Conservation (phyloP, 2,113 vertebrate species). For the Nothobranchius furzeri region DNA sequence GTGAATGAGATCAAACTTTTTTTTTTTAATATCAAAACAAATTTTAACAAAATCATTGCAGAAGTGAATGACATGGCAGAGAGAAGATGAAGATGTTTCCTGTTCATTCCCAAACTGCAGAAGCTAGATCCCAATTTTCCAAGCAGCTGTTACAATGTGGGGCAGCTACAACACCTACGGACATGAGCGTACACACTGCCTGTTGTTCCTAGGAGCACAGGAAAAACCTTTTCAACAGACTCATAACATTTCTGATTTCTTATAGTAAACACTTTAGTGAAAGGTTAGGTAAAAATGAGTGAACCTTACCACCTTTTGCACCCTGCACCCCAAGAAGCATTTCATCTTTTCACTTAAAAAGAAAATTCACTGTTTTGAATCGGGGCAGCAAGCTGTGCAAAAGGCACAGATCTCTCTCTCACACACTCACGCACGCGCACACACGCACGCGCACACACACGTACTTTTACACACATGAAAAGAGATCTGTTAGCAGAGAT, state of each 20-base stretch:
- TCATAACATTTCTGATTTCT: background rate
- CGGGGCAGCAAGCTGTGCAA: slow-evolving; percentile 51
- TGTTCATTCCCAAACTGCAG: slow-evolving; percentile 58
- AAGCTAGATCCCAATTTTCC: slow-evolving; percentile 50
- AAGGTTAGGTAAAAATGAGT: slow-evolving; percentile 9
- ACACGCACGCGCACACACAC: background rate
- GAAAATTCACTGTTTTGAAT: slow-evolving; percentile 37
- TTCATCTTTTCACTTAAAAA: slow-evolving; percentile 32
- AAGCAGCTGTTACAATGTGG: slow-evolving; percentile 38
- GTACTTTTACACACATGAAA: slow-evolving; percentile 3
- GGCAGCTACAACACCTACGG: no score
- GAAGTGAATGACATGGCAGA: slow-evolving; percentile 55
- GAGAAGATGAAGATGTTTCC: slow-evolving; percentile 43
- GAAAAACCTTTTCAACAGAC: slow-evolving; percentile 7
- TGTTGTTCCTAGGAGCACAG: slow-evolving; percentile 6
- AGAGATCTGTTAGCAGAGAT: slow-evolving; percentile 39
- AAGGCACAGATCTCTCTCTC: slow-evolving; percentile 10
- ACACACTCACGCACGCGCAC: background rate
- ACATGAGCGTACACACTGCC: slow-evolving; percentile 28
- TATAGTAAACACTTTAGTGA: background rate
- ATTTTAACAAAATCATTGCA: slow-evolving; percentile 37
- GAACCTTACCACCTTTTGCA: slow-evolving; percentile 66
- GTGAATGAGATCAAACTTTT: no score
- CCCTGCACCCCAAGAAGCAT: slow-evolving; percentile 69
- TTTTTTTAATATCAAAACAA: no score